phyloP scores from a whole-genome alignment of 2,797 vertebrate genomes.

The Eulemur coronatus region DNA sequence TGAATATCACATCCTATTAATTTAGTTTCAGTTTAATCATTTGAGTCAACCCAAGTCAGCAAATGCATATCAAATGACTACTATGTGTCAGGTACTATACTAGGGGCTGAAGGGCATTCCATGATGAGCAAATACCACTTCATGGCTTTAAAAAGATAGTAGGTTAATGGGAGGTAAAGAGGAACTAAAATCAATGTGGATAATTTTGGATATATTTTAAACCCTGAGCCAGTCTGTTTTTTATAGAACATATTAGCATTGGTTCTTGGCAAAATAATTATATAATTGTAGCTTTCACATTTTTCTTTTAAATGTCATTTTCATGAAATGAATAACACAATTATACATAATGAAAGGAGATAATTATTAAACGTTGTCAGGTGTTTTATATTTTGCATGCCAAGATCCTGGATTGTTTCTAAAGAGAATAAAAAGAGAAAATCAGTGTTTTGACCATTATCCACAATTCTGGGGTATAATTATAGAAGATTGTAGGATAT shows the following conservation, averaged over 20 bases:
- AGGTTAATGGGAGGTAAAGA: background rate
- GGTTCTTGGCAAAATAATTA: constrained; percentile 74
- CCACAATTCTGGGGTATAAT: constrained; percentile 60
- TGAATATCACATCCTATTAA: background rate
- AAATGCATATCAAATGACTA: background rate
- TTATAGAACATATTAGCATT: background rate
- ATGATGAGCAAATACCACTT: background rate
- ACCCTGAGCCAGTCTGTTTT: background rate
- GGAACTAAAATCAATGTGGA: background rate
- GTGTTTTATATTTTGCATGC: constrained; percentile 69
- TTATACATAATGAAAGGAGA: constrained; percentile 72
- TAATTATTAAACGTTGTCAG: constrained; percentile 75
- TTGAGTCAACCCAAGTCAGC: background rate
- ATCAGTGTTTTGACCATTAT: constrained; percentile 79
- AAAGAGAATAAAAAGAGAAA: constrained; percentile 69
- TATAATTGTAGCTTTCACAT: constrained; percentile 71
- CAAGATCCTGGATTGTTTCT: constrained; percentile 66
- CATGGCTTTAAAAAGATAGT: background rate
- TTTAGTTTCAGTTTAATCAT: background rate
- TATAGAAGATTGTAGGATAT: constrained; percentile 63
- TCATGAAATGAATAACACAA: constrained; percentile 70
- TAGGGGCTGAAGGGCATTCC: background rate
- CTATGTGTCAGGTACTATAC: background rate
- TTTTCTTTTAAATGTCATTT: constrained; percentile 75
- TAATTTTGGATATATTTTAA: constrained; percentile 25